Evolutionary conservation across 2,113 vertebrate genomes (phyloP).

Genomic region (Corvus hawaiiensis): DNA sequence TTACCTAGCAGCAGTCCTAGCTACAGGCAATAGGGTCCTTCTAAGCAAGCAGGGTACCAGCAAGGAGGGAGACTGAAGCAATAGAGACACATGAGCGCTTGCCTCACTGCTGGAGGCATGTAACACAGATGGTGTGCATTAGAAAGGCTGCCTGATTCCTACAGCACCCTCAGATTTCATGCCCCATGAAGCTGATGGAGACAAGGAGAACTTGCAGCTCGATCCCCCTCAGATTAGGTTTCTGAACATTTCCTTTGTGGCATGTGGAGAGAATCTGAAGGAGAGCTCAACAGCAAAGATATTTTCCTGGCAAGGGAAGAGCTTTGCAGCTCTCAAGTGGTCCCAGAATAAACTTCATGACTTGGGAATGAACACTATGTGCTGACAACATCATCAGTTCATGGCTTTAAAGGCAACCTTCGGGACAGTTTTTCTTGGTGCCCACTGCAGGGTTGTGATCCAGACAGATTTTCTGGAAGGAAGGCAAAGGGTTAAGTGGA

Average conservation of each 20-base stretch:
- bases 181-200: neutral
- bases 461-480: neutral
- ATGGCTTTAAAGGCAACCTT: neutral
- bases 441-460: neutral
- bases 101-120: neutral
- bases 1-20: neutral
- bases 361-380: constrained; percentile 60
- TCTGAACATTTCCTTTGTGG: constrained; percentile 35
- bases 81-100: neutral
- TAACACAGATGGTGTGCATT: neutral
- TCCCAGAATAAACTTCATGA: constrained; percentile 58
- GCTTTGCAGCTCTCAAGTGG: constrained; percentile 49
- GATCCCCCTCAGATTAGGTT: constrained; percentile 35
- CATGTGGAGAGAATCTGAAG: constrained; percentile 52
- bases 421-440: neutral
- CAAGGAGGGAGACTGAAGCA: neutral
- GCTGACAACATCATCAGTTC: constrained; percentile 30
- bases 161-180: neutral
- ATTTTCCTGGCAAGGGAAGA: constrained; percentile 53
- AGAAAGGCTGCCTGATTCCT: neutral
- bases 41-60: neutral
- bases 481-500: neutral
- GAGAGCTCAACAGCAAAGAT: constrained; percentile 30
- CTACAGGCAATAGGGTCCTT: neutral
- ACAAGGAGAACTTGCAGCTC: constrained; percentile 5